These are phyloP conservation scores for Gallinago nigripennis DNA, from an alignment of 2,797 vertebrate species.

Conservation along the genomic window DNA sequence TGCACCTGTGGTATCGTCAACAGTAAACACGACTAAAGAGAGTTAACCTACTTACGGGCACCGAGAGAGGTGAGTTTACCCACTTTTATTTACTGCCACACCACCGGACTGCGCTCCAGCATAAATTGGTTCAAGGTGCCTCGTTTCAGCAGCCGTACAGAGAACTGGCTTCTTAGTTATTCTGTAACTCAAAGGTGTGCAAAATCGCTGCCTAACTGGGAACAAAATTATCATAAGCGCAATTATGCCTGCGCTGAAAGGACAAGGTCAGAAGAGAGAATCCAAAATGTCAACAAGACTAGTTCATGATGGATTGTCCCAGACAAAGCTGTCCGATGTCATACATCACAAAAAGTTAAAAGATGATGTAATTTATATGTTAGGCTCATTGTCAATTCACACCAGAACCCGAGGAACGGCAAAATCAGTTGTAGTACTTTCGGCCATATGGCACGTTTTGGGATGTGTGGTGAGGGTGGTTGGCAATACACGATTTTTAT, in stretches of 20 bases:
- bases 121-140: conserved; percentile 75
- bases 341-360: conserved; percentile 68
- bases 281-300: conserved; percentile 68
- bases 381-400: conserved; percentile 64
- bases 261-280: conserved; percentile 74
- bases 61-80: background rate
- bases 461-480: conserved; percentile 35
- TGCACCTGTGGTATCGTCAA: background rate
- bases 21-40: background rate
- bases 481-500: conserved; percentile 8
- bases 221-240: conserved; percentile 75
- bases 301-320: conserved; percentile 58
- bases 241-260: conserved; percentile 71
- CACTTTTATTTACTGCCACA: conserved; percentile 21
- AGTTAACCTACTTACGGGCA: background rate
- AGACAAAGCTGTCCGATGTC: conserved; percentile 71
- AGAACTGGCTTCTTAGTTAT: conserved; percentile 63
- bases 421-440: background rate
- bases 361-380: conserved; percentile 69
- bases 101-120: background rate
- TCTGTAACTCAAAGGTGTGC: conserved; percentile 73
- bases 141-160: conserved; percentile 53
- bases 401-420: conserved; percentile 13
- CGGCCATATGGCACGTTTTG: background rate
- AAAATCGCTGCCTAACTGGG: conserved; percentile 69